Evolutionary conservation across 2,888 invertebrate species (phyloP), one percentile per base, ranked within the genome.

Genomic region (Rhaphigaster nebulosa): DNA sequence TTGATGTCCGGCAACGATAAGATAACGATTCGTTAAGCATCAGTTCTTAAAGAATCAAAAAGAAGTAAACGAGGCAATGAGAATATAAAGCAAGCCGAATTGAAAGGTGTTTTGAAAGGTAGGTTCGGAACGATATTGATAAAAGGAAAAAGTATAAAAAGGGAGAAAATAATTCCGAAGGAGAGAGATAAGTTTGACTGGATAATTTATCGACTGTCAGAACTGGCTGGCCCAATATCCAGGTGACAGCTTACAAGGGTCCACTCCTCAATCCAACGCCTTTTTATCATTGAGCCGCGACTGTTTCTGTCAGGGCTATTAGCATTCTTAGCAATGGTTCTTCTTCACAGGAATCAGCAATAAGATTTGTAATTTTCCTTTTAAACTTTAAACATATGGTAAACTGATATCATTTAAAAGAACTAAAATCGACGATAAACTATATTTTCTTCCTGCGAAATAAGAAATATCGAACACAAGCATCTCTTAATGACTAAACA

Each of bases 131-230:
- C 34, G 70, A 38, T 76, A 76, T 76, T 76, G 70, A 76, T 20
- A 76, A 76, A 65, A 60, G 34, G 29, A 23, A 54, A 65, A 65
- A 76, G 18, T 23, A 38, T 34, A 38, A 38, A 76, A 76, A 70
- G 38, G 1, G 34, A 76, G 70, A 76, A 34, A 76, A 76, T 76
- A 76, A 76, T 84, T 45, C 41, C 5, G 15, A 50, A 45, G 41
- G 84, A n/a, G 45, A 45, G 84, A 84, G 84, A 18, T 84, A 84
- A 76, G 70, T 76, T 76, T 76, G 84, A 84, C 84, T 50, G 84
- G 84, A 84, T 84, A 84, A 84, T 84, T 50, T 84, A 50, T 45
- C 84, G 45, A 84, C 84, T 45, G 84, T 50, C 84, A 84, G 84
- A 50, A 50, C 26, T 84, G 84, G 26, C 26, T 20, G 45, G n/a